These are phyloP conservation scores for Camarhynchus parvulus DNA, from an alignment of 2,113 vertebrate genomes.

Conservation along the genomic window DNA sequence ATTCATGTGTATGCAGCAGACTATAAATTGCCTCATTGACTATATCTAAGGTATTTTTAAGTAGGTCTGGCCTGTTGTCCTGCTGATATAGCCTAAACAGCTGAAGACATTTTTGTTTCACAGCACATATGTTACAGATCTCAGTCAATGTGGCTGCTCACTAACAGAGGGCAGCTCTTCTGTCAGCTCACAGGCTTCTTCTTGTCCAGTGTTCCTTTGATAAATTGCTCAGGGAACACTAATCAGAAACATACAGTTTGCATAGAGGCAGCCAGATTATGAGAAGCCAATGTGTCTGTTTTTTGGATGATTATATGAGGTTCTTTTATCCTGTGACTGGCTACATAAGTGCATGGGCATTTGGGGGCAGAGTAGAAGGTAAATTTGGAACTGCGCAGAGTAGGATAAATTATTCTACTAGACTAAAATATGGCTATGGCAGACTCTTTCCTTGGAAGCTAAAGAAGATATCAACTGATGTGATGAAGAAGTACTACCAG, in stretches of 20 bases:
- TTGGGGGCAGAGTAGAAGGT: background rate
- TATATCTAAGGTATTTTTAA: background rate
- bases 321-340: background rate
- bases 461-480: slow-evolving; percentile 1
- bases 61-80: background rate
- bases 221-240: background rate
- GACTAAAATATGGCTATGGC: background rate
- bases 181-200: background rate
- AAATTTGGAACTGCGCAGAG: background rate
- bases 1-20: background rate
- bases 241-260: slow-evolving; percentile 21
- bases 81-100: background rate
- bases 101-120: background rate
- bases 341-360: background rate
- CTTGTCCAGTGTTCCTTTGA: background rate
- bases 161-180: background rate
- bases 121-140: background rate
- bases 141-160: background rate
- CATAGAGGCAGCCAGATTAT: background rate
- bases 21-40: background rate
- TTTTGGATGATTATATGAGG: background rate
- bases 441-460: slow-evolving; percentile 7
- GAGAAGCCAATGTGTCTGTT: background rate
- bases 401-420: background rate
- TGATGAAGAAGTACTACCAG: background rate